Conservation (phyloP, 2,888 invertebrate species). For the Tigriopus californicus region DNA sequence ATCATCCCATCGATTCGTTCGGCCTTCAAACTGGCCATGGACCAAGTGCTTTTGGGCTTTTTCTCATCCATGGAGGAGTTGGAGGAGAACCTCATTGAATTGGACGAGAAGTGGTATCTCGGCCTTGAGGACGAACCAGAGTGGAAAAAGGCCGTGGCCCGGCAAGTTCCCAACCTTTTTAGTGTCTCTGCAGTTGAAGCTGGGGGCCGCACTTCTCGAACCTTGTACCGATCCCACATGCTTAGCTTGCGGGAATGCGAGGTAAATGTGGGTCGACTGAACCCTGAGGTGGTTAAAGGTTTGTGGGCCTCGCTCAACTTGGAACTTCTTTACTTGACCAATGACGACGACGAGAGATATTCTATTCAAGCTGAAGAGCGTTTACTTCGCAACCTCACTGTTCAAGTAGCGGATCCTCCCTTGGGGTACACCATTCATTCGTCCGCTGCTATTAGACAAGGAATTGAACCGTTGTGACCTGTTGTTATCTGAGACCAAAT, state of each 20-base stretch:
- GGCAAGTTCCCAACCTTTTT: conserved; percentile 26
- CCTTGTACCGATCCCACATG: conserved; percentile 22
- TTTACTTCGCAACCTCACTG: conserved; percentile 29
- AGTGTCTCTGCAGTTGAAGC: conserved; percentile 17
- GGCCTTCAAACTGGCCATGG: conserved; percentile 30
- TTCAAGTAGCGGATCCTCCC: conserved; percentile 31
- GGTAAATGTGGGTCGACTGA: conserved; percentile 26
- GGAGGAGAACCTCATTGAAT: conserved; percentile 25
- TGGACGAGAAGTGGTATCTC: conserved; percentile 28
- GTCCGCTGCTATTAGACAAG: neutral
- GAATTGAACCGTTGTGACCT: neutral
- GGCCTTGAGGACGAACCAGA: conserved; percentile 26
- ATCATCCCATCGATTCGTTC: conserved; percentile 22
- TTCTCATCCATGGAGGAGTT: conserved; percentile 22
- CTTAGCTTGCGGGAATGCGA: conserved; percentile 24
- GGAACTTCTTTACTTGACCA: conserved; percentile 32
- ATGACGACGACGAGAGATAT: conserved; percentile 34
- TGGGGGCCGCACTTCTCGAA: neutral
- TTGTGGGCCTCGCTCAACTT: conserved; percentile 32
- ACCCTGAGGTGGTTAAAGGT: conserved; percentile 26
- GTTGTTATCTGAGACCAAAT: too few relatives aligned
- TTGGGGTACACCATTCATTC: conserved; percentile 29
- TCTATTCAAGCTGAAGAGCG: conserved; percentile 30
- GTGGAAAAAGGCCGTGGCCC: conserved; percentile 27
- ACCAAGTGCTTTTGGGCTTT: conserved; percentile 20